These are phyloP conservation scores for Zoanthus sociatus DNA, from an alignment of 92 coral and sea anemone genomes.

Conservation along the genomic window DNA sequence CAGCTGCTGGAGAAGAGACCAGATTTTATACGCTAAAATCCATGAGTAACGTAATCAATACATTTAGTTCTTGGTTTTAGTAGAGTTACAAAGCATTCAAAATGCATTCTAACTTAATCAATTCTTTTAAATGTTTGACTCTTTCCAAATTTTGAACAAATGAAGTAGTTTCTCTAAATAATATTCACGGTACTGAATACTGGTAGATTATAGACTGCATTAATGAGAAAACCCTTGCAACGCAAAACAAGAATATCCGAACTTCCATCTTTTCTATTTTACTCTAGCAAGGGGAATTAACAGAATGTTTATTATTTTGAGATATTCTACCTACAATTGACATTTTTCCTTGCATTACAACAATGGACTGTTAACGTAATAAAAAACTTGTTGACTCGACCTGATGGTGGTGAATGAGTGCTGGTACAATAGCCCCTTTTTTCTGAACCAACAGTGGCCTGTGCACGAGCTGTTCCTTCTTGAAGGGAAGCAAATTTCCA, in stretches of 20 bases:
- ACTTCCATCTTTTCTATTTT: no score
- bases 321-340: no score
- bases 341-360: no score
- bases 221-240: no score
- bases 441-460: constrained; percentile 41
- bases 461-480: constrained; percentile 51
- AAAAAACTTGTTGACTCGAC: not conserved
- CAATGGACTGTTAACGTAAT: no score
- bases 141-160: not conserved
- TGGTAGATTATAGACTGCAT: no score
- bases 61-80: not conserved
- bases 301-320: no score
- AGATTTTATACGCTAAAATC: not conserved
- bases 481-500: constrained; percentile 83
- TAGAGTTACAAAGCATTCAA: not conserved
- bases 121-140: not conserved
- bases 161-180: no score
- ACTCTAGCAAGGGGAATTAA: no score
- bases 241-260: no score
- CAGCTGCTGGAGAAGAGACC: not conserved
- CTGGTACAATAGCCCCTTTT: constrained; percentile 88
- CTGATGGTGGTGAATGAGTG: constrained; percentile 41
- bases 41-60: not conserved
- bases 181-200: no score
- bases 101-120: not conserved